Evolutionary conservation across 2,113 vertebrate genomes (phyloP).

Genomic region (Cyanocitta stelleri): DNA sequence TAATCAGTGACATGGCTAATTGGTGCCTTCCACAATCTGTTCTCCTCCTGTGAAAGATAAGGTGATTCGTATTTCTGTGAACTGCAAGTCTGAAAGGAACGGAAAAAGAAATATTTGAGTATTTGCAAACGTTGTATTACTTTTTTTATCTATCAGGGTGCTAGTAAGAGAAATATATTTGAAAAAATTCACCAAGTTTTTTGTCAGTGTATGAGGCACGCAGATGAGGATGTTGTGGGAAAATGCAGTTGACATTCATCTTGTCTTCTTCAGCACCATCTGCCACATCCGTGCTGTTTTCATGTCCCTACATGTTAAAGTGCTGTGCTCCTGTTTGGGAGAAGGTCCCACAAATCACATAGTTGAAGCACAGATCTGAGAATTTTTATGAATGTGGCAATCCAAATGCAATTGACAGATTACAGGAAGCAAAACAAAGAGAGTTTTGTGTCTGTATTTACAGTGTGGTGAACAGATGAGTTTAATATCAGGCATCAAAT

Average conservation of each 20-base stretch:
- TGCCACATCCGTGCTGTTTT: background rate
- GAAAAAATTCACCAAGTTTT: background rate
- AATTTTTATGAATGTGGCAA: background rate
- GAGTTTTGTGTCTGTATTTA: background rate
- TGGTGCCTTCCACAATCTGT: background rate
- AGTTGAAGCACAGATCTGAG: background rate
- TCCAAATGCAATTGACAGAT: background rate
- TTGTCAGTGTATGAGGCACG: background rate
- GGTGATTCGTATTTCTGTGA: background rate
- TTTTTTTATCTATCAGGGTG: background rate
- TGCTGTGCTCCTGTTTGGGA: background rate
- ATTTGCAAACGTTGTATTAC: background rate
- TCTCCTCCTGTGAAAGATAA: background rate
- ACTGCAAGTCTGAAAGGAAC: background rate
- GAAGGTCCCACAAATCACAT: background rate
- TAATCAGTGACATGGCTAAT: background rate
- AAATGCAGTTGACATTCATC: background rate
- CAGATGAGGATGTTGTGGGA: background rate
- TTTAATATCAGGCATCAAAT: background rate
- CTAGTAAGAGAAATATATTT: background rate
- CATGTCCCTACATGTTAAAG: background rate
- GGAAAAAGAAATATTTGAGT: background rate
- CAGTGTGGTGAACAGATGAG: background rate
- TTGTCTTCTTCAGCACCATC: background rate
- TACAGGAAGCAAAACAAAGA: conserved; percentile 1